Evolutionary conservation across 2,797 vertebrate genomes (phyloP), one percentile per base, ranked within the genome.

Genomic region (Nannoperca obscura): DNA sequence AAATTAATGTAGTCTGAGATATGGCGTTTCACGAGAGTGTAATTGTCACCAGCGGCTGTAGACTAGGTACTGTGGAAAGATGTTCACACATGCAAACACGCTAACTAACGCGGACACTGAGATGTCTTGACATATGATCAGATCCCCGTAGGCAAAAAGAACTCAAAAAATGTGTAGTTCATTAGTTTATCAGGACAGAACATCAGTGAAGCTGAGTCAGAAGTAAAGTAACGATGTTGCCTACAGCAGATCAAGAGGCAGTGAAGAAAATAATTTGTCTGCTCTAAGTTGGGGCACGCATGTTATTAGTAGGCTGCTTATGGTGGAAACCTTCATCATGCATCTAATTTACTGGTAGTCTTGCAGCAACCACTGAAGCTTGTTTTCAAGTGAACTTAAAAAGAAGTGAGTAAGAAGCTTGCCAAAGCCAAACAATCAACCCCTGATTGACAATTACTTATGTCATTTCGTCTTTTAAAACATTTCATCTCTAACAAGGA

Each of bases 51-150:
- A 22, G 36, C 66, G 40, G 70, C 46, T 73, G 61, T 61, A 59
- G 38, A 64, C 13, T 22, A 58, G 57, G 50, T 38, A 68, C 11
- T 0, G 11, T 50, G 46, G 34, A 49, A 68, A 80, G 12, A 75
- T 73, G 30, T 36, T 5, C n/a, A 52, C 40, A 68, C 19, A 57
- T 50, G 7, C 34, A 65, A n/a, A 62, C 22, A 66, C 61, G 63
- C 3, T 50, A 32, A 52, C 34, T 59, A n/a, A 55, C 50, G 73
- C 47, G 57, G 27, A 67, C 50, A 63, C 27, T 76, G 47, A 78
- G 34, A 78, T 30, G 40, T 62, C 36, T 77, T 76, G 82, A 84
- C 76, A 78, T 75, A 44, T 82, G 32, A 77, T 74, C 59, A 38
- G 61, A 75, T 68, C 66, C 71, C 70, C 74, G 59, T 63, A 82